A percentile compares a stretch with the other conserved stretches of the same genome.
Conservation (phyloP, 2,113 vertebrate species). For the Nibea albiflora region DNA sequence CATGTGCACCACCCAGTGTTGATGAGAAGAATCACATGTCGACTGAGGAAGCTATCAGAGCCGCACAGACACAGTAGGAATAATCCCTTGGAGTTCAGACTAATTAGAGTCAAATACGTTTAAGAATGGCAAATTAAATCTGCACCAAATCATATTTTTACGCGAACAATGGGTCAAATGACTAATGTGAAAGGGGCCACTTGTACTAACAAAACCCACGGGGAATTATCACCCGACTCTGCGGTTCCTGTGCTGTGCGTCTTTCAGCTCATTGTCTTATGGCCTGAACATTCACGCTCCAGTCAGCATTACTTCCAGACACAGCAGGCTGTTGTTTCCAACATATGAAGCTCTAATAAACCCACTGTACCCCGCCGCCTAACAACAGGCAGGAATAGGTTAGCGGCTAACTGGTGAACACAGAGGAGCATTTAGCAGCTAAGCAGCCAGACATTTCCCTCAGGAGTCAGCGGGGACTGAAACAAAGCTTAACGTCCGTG, state of each 20-base stretch:
- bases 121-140: not conserved
- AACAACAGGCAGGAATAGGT: not conserved
- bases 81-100: not conserved
- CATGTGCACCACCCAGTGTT: constrained; percentile 59
- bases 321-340: not conserved
- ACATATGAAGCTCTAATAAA: not conserved
- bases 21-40: constrained; percentile 7
- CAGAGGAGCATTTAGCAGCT: not conserved
- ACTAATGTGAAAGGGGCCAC: not conserved
- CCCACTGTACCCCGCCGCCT: not conserved
- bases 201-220: not conserved
- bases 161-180: not conserved
- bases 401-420: too few species aligned
- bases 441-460: too few species aligned
- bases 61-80: not conserved
- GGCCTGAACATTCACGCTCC: not conserved
- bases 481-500: too few species aligned
- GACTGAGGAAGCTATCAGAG: not conserved
- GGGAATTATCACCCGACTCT: not conserved
- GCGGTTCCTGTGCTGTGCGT: not conserved
- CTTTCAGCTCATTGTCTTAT: not conserved
- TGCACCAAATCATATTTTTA: not conserved
- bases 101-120: not conserved
- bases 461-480: too few species aligned
- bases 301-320: not conserved